Evolutionary conservation across 2,113 vertebrate species (phyloP), one percentile per base, ranked within the genome.

Genomic region (Cephalophus harveyi): DNA sequence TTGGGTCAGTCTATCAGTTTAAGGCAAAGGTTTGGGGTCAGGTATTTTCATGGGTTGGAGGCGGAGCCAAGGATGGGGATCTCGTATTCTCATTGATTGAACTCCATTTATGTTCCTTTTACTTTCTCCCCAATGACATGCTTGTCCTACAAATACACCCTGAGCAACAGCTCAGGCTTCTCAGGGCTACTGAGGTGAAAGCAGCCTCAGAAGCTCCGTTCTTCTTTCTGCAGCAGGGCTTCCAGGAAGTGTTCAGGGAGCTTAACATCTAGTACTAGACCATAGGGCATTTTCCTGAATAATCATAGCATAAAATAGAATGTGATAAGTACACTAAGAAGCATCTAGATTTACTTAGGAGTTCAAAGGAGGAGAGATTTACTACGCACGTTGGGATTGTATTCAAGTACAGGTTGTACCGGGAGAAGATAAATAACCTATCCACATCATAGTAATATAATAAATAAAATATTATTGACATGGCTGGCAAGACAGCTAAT

Each of bases 381-480:
- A 87, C 64, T 94, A 71, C 78, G 78, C 82, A 74, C 16, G 43
- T 78, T 33, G 57, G 85, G 95, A 96, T 87, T 54, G 74, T 88
- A 87, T 74, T 78, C 86, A 62, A 98, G 97, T 79, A 97, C 98
- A 97, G n/a, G 89, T 84, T 97, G 97, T 98, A 83, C 98, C 6
- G 0, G 59, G 93, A 97, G 86, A 88, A 91, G 96, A 91, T 97
- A 96, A 97, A 97, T 95, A 89, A 93, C 87, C 91, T 86, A 94
- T 89, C 96, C 86, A 83, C 87, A 97, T 97, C 89, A 52, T 57
- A 89, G 93, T 76, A 96, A 90, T 84, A n/a, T 93, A 46, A 98
- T 98, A 98, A 97, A 98, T 97, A 98, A 98, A 98, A 97, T 94
- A 97, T 97, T 97, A 95, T 97, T 96, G 97, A 94, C 97, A 54